Base-by-base conservation (phyloP, 2,888 invertebrate genomes). In the Lithophane leautieri region DNA sequence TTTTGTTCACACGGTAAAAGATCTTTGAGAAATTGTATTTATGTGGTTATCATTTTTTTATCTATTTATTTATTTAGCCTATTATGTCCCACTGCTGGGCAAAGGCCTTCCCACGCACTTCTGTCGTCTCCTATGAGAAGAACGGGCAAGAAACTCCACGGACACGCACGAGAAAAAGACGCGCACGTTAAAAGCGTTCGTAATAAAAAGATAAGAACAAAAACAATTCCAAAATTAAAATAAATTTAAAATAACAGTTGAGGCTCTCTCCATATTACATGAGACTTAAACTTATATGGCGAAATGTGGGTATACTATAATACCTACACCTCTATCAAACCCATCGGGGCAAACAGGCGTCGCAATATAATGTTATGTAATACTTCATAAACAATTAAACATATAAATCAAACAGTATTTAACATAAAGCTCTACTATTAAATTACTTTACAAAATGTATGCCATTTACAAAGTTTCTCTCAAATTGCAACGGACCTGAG, bases 401-500 rank as follows among this genome's bases (percentile, higher is more conserved):
- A 54, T 60, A 9, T 62, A 16, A 40, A 62, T 42, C 19, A 42
- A 25, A 66, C n/a, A 66, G n/a, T 47, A n/a, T 44, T 19, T 25
- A 19, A 50, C 19, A 69, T 14, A n/a, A 68, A 54, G n/a, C 19
- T 42, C 6, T 28, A 12, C 25, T 0, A 42, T n/a, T 47, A 16
- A 58, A 70, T 2, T 25, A 8, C 0, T 12, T n/a, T 44, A 7
- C 22, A 56, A 54, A 68, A 68, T 68, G 16, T 56, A 68, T 67
- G 50, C 9, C 28, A 52, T 11, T n/a, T 63, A 47, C n/a, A 34
- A 80, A 80, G 79, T 83, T 65, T 56, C 47, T 44, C 47, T 12
- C 60, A 68, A 83, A 79, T 72, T 83, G 72, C 68, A 70, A 42
- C 34, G n/a, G 34, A 50, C 83, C 79, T 69, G 14, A 8, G 65